Evolutionary conservation across 1,140 invertebrate species (phyloP), one percentile per base, ranked within the genome.

Genomic region (Drosophila kurseongensis): DNA sequence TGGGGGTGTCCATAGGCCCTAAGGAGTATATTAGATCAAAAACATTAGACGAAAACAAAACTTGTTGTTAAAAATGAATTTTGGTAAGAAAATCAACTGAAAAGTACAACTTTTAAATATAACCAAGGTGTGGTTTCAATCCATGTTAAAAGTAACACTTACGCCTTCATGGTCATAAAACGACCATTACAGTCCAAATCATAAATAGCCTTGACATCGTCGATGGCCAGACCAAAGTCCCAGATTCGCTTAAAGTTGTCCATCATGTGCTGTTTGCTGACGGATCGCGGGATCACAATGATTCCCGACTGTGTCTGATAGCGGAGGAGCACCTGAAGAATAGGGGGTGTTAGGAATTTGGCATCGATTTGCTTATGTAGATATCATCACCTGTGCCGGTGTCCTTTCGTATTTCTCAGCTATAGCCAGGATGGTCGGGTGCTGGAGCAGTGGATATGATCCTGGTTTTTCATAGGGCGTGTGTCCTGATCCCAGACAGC

Each of bases 211-310:
- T 92, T 90, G 12, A 96, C 93, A 80, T 97, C 96, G 36, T 95
- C 94, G 0, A 92, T 83, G 1, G 94, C 94, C 8, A 97, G 78
- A 35, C 93, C 85, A 86, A 97, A 97, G 89, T 96, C 95, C 91
- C 96, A 96, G 42, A 96, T 91, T 27, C 96, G 48, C 47, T 95
- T 92, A 14, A 96, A 94, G 78, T 98, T 97, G 62, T 96, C 93
- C 10, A 93, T 93, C 51, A 97, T 95, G 38, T 96, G 94, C 5
- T 93, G 89, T 71, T 95, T 93, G 72, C 94, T 96, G 1, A 95
- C 93, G 2, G 96, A 96, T 80, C 97, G 97, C 2, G 97, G 96
- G 75, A 97, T 96, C 0, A 95, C 94, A 8, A 94, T 93, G 4
- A 95, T 91, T 0, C 94, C 95, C 47, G 94, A 92, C 62, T 97